Conservation (phyloP, 2,888 invertebrate species). For the Tholera decimalis region DNA sequence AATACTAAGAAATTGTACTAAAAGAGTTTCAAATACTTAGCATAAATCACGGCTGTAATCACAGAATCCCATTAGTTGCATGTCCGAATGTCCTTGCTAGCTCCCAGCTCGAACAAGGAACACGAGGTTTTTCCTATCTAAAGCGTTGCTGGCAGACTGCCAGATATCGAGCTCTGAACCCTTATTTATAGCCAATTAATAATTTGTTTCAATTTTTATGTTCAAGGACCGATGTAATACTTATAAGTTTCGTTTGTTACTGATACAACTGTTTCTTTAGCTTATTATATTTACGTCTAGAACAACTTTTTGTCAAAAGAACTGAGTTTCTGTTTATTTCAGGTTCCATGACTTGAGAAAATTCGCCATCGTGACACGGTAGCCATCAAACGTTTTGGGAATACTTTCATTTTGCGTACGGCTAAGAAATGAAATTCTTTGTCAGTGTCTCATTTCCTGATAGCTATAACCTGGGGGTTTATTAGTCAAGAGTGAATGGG, state of each 20-base stretch:
- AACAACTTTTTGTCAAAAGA: slow-evolving; percentile 20
- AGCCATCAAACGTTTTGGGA: too few relatives aligned
- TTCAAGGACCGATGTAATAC: slow-evolving; percentile 61
- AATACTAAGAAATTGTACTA: slow-evolving; percentile 55
- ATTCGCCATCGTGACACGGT: too few relatives aligned
- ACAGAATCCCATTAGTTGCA: slow-evolving; percentile 77
- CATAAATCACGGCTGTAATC: slow-evolving; percentile 74
- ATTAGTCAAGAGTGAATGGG: too few relatives aligned
- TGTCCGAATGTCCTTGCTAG: slow-evolving; percentile 76
- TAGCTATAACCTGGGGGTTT: too few relatives aligned
- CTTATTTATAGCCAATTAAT: slow-evolving; percentile 88
- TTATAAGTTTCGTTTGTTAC: slow-evolving; percentile 47
- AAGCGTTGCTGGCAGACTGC: slow-evolving; percentile 83
- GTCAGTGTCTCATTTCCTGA: too few relatives aligned
- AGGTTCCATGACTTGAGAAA: not conserved
- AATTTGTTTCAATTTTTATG: slow-evolving; percentile 86
- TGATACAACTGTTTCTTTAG: slow-evolving; percentile 48
- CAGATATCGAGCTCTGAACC: slow-evolving; percentile 81
- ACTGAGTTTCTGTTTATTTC: not conserved
- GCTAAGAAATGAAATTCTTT: too few relatives aligned
- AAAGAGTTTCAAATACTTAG: slow-evolving; percentile 61
- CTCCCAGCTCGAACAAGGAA: slow-evolving; percentile 70
- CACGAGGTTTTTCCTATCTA: slow-evolving; percentile 81
- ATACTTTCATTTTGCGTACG: too few relatives aligned
- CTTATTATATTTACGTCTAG: too few relatives aligned